Evolutionary conservation across 2,113 vertebrate species (phyloP).

Genomic region (Oncorhynchus mykiss): DNA sequence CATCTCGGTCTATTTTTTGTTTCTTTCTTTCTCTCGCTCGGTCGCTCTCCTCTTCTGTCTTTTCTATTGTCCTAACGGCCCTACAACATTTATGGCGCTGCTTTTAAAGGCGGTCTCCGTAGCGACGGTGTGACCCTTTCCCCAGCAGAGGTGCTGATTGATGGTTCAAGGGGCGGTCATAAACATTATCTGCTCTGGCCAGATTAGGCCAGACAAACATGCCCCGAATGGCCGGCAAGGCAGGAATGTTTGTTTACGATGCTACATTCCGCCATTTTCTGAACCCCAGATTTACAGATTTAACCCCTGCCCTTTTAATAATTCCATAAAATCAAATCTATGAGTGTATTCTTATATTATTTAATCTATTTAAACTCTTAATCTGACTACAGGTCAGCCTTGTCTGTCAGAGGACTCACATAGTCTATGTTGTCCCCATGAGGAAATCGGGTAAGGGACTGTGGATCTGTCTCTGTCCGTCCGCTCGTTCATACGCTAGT

Average conservation of each 20-base stretch:
- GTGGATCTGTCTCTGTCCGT: no score
- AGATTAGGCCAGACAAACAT: conserved; percentile 79
- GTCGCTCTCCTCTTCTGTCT: conserved; percentile 46
- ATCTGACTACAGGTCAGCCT: neutral
- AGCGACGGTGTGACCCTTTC: conserved; percentile 72
- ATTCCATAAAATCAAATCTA: neutral
- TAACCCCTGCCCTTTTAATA: conserved; percentile 1
- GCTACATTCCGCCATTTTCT: conserved; percentile 52
- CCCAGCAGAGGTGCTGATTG: conserved; percentile 72
- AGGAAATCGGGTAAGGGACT: no score
- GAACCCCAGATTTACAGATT: conserved; percentile 30
- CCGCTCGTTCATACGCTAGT: no score
- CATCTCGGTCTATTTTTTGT: neutral
- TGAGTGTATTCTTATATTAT: neutral
- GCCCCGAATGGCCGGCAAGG: conserved; percentile 36
- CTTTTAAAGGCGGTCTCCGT: conserved; percentile 74
- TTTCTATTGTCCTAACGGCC: conserved; percentile 55
- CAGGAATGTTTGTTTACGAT: conserved; percentile 53
- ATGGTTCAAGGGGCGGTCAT: conserved; percentile 70
- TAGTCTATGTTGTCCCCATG: no score
- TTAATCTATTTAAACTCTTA: no score
- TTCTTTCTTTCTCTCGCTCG: conserved; percentile 23
- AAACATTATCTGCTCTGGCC: conserved; percentile 74
- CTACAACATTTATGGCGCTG: conserved; percentile 65
- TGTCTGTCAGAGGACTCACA: neutral